Conservation (phyloP, 2,888 invertebrate species). For the Drosophila pegasa region DNA sequence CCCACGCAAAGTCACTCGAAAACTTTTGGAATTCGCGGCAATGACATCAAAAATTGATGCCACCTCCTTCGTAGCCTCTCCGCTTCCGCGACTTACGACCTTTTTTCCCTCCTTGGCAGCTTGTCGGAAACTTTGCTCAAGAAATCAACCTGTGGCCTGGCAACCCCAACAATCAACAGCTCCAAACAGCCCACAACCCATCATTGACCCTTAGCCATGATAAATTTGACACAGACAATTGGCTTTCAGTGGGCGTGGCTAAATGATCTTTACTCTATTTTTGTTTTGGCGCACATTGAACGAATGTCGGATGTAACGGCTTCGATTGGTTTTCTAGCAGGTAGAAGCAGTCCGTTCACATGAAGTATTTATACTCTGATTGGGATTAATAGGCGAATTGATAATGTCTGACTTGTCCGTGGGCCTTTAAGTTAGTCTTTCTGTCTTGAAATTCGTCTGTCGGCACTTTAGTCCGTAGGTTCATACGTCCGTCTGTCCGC, state of each 20-base stretch:
- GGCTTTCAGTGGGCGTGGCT: conserved; percentile 6
- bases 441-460: too few species aligned
- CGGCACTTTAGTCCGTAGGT: too few species aligned
- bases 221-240: conserved; percentile 9
- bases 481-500: not conserved
- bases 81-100: conserved; percentile 38
- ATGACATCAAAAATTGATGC: conserved; percentile 69
- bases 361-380: not conserved
- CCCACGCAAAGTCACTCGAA: conserved; percentile 51
- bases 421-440: not conserved
- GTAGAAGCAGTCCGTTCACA: not conserved
- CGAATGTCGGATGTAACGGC: not conserved
- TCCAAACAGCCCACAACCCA: not conserved
- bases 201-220: conserved; percentile 6
- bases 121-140: conserved; percentile 53
- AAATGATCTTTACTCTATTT: conserved; percentile 11
- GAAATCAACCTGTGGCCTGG: conserved; percentile 17
- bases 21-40: conserved; percentile 50
- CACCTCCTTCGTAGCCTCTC: not conserved
- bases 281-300: not conserved
- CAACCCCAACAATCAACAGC: not conserved
- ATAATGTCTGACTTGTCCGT: not conserved
- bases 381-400: not conserved
- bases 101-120: conserved; percentile 28
- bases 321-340: not conserved